phyloP scores from a whole-genome alignment of 2,888 invertebrate species.

The Pammene fasciana region DNA sequence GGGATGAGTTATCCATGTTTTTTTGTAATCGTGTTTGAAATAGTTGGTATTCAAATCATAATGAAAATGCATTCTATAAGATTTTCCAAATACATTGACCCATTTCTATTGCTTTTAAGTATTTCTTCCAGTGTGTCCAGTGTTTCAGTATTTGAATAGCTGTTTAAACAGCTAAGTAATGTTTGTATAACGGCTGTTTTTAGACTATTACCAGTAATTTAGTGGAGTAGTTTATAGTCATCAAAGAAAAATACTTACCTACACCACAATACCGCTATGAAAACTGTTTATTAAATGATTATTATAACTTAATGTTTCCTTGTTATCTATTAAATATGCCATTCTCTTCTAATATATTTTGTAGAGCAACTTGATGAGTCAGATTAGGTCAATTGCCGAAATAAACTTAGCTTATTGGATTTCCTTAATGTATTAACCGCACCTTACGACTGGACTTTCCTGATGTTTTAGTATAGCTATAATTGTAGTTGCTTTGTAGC shows the following conservation, averaged over 20 bases:
- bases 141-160: constrained; percentile 31
- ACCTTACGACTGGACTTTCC: constrained; percentile 10
- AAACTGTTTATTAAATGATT: too few relatives aligned
- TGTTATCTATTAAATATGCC: too few relatives aligned
- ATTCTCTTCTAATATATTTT: too few relatives aligned
- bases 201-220: neutral
- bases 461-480: neutral
- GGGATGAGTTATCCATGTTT: too few relatives aligned
- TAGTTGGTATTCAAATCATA: too few relatives aligned
- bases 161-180: constrained; percentile 6
- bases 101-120: constrained; percentile 2
- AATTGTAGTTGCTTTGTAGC: neutral
- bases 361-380: too few relatives aligned
- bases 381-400: constrained; percentile 26
- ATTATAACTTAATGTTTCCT: too few relatives aligned
- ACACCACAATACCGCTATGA: too few relatives aligned
- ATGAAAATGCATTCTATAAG: too few relatives aligned
- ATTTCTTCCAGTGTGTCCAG: neutral
- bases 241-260: too few relatives aligned
- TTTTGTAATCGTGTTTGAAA: neutral
- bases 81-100: too few relatives aligned
- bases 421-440: constrained; percentile 36
- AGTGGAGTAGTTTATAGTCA: too few relatives aligned
- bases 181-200: neutral
- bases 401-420: constrained; percentile 40